These are phyloP conservation scores for Trematocara marginatum DNA, from an alignment of 2,113 vertebrate species.

Conservation along the genomic window DNA sequence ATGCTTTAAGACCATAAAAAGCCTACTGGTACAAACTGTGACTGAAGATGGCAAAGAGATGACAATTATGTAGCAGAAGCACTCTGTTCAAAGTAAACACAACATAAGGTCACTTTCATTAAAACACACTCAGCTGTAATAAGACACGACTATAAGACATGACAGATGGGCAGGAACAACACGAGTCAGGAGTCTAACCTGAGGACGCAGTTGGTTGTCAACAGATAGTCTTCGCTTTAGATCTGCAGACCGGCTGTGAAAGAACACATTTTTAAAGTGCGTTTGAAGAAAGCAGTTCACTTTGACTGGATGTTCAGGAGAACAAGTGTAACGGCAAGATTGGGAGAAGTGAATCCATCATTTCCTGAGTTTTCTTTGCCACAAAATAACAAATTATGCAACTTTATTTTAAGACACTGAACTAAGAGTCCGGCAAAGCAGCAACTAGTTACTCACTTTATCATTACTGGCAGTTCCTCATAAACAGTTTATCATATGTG, in stretches of 20 bases:
- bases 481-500: not conserved
- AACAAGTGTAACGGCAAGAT: not conserved
- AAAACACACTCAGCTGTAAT: conserved; percentile 28
- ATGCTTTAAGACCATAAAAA: conserved; percentile 4
- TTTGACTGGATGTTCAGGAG: not conserved
- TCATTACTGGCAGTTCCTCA: not conserved
- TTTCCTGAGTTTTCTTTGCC: not conserved
- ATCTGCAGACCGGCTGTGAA: not conserved
- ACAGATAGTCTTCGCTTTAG: not conserved
- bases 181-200: not conserved
- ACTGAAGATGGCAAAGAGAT: conserved; percentile 22
- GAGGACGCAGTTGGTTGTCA: not conserved
- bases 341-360: not conserved
- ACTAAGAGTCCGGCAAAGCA: not conserved
- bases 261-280: not conserved
- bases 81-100: conserved; percentile 37
- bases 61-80: not conserved
- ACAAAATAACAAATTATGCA: not conserved
- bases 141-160: not conserved
- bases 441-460: not conserved
- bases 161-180: not conserved
- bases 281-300: not conserved
- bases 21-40: conserved; percentile 29
- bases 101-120: conserved; percentile 29
- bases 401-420: not conserved